Evolutionary conservation across 2,888 invertebrate species (phyloP), one percentile per base, ranked within the genome.

Genomic region (Liopterus haemorrhoidalis): DNA sequence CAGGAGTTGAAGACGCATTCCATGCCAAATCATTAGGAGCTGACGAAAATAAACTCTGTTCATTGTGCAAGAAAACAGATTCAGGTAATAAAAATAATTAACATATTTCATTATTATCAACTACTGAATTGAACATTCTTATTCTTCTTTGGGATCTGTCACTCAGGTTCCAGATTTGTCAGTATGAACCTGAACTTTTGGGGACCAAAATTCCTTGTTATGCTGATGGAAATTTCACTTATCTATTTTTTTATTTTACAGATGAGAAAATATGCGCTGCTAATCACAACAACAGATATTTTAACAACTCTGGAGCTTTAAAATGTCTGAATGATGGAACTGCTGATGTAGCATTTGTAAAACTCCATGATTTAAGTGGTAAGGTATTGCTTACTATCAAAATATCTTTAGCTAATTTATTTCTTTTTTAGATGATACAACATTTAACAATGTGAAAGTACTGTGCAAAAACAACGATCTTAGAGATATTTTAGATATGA

Each of bases 381-480:
- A 33, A 25, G 18, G 24, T 16, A 5, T 32, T 21, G 30, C 21
- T 30, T 28, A 20, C 25, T 15, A 3, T 40, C 30, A 1, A 31
- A 25, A 33, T 27, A 19, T 24, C 6, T 24, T 24, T 24, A 24
- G 6, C n/a, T 8, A 24, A 8, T 8, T 8, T 24, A 6, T 24
- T n/a, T 8, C 24, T 6, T 24, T 45, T 41, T n/a, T 16, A 46
- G 46, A 41, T 21, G 16, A 14, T 19, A 19, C 36, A 3, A 4
- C 6, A 8, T 15, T 46, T 12, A 38, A 35, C 18, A 39, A 44
- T 2, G 43, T 72, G 60, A 69, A 74, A 2, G 75, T 77, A 0
- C 64, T 82, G 1, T 80, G 81, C 58, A 70, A 72, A 40, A 79
- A 82, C 63, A 79, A 79, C 54, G 67, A 72, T 0, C 59, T 80